These are phyloP conservation scores for Endotricha flammealis DNA, from an alignment of 2,888 invertebrate species.

Conservation along the genomic window DNA sequence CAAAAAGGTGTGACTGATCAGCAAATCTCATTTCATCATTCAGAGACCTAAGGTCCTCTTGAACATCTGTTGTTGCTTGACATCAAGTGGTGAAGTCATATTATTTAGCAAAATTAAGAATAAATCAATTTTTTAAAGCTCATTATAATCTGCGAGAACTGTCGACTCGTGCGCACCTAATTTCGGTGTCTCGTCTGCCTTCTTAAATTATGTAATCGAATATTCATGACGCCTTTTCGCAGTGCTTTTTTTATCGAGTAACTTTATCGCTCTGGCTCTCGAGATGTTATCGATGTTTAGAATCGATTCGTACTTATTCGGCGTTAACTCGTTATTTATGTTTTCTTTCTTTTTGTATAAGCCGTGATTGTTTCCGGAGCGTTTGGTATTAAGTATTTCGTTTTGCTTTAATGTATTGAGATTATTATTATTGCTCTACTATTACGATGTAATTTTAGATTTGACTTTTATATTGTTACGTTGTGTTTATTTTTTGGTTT, in stretches of 20 bases:
- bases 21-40: too few species aligned
- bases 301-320: constrained; percentile 30
- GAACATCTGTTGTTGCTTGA: too few species aligned
- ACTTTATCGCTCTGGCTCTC: constrained; percentile 26
- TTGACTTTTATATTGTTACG: too few species aligned
- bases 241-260: constrained; percentile 33
- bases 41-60: too few species aligned
- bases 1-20: too few species aligned
- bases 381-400: constrained; percentile 7
- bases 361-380: constrained; percentile 13
- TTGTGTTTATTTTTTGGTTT: too few species aligned
- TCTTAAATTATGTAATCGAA: constrained; percentile 65
- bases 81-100: too few species aligned
- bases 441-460: not conserved
- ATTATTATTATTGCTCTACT: not conserved
- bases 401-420: constrained; percentile 12
- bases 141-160: constrained; percentile 32
- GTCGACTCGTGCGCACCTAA: constrained; percentile 40
- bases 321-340: constrained; percentile 19
- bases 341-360: constrained; percentile 12
- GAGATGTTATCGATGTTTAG: constrained; percentile 35
- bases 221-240: constrained; percentile 51
- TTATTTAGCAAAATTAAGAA: too few species aligned
- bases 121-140: constrained; percentile 20
- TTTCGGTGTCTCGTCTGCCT: constrained; percentile 31